These are phyloP conservation scores for Heliconius eleuchia DNA, from an alignment of 1,140 invertebrate genomes.

Conservation along the genomic window DNA sequence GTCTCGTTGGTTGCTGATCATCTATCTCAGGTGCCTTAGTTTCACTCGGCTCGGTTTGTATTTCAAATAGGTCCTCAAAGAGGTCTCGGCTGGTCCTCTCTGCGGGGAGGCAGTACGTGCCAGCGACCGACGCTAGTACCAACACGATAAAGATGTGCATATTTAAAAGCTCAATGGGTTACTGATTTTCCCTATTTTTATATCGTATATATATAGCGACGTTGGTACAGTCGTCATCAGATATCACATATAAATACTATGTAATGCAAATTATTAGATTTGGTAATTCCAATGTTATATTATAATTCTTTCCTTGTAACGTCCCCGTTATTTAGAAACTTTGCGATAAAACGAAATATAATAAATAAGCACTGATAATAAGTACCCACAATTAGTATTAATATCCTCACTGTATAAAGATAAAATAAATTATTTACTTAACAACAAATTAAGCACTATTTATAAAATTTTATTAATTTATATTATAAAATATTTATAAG, in stretches of 20 bases:
- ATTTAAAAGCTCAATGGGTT: slow-evolving; percentile 17
- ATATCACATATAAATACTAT: slow-evolving; percentile 1
- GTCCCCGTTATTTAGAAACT: no score
- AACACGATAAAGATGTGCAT: slow-evolving; percentile 20
- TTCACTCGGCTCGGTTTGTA: not conserved
- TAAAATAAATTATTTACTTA: no score
- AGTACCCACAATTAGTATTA: not conserved
- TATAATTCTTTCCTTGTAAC: not conserved
- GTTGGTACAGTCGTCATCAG: slow-evolving; percentile 24
- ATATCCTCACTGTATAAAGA: no score
- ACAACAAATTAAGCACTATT: no score
- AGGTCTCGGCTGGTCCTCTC: not conserved
- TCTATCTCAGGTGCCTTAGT: not conserved
- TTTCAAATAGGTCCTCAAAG: not conserved
- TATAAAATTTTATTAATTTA: no score
- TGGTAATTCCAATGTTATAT: slow-evolving; percentile 3
- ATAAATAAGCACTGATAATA: not conserved
- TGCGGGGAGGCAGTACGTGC: slow-evolving; percentile 2
- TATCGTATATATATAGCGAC: slow-evolving; percentile 16
- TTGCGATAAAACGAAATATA: no score
- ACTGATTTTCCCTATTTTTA: slow-evolving; percentile 30
- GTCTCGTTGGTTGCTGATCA: not conserved
- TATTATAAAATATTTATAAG: no score
- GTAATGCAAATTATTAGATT: not conserved
- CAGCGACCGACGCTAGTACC: not conserved